Percentiles rank a stretch among this genome's conserved stretches.
Conservation (phyloP, 2,113 vertebrate species). For the Rhineura floridana region DNA sequence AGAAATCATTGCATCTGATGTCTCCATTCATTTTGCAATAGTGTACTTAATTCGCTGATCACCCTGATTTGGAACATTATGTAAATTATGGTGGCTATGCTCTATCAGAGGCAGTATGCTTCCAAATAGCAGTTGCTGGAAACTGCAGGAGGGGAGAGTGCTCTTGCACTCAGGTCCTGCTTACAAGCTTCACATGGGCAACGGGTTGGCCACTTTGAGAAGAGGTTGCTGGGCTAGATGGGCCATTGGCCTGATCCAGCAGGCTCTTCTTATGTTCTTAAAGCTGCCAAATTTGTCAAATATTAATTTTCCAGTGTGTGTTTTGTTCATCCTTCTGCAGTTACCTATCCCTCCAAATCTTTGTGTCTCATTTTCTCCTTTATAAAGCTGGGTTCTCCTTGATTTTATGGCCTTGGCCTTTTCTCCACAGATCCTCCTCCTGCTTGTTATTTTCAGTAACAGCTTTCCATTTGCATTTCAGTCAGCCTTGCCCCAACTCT, state of each 20-base stretch:
- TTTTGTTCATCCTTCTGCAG: background rate
- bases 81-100: no score
- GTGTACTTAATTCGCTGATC: background rate
- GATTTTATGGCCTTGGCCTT: background rate
- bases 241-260: no score
- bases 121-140: no score
- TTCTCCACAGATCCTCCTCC: background rate
- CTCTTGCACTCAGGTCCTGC: no score
- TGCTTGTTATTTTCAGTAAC: background rate
- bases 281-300: background rate
- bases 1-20: background rate
- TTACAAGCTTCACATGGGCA: no score
- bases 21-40: background rate
- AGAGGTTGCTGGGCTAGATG: no score
- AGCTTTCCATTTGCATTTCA: constrained; percentile 23
- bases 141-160: no score
- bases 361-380: background rate
- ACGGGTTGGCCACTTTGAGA: no score
- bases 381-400: background rate
- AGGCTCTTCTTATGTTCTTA: no score
- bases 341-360: background rate
- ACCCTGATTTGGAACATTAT: background rate
- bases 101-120: no score
- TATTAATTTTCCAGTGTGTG: background rate
- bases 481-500: background rate